Conservation (phyloP, 2,888 invertebrate species). For the Brenthis ino region DNA sequence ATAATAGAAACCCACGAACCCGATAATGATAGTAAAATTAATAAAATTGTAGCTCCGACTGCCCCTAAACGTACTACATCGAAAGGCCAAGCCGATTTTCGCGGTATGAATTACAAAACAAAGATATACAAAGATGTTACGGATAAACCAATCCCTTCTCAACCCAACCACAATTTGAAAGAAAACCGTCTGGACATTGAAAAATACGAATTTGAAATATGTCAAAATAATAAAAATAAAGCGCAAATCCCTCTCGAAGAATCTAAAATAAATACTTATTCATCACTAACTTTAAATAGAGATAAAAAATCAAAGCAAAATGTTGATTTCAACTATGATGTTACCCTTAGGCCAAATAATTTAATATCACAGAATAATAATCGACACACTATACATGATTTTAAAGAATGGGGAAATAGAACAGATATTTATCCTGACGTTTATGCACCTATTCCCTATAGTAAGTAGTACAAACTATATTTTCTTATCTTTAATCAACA, state of each 20-base stretch:
- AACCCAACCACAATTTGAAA: neutral
- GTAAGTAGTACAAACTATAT: conserved; percentile 79
- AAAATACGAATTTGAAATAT: conserved; percentile 16
- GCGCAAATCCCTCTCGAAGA: neutral
- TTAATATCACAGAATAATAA: conserved; percentile 53
- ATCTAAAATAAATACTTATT: conserved; percentile 1
- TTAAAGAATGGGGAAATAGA: conserved; percentile 71
- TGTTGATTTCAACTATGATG: conserved; percentile 42
- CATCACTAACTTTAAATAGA: conserved; percentile 19
- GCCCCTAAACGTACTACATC: conserved; percentile 22
- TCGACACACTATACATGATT: conserved; percentile 69
- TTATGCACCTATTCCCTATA: conserved; percentile 89
- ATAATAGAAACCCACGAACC: neutral
- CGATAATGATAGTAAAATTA: neutral
- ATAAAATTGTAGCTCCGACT: conserved; percentile 9
- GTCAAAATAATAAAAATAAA: conserved; percentile 9
- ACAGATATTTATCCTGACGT: conserved; percentile 86
- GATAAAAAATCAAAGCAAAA: conserved; percentile 23
- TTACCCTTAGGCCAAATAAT: conserved; percentile 47
- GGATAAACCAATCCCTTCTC: neutral
- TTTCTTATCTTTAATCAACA: too few relatives aligned
- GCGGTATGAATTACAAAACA: neutral
- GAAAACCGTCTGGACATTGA: neutral
- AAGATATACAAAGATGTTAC: neutral
- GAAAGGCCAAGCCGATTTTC: conserved; percentile 11